These are phyloP conservation scores for Xestia ashworthii DNA, from an alignment of 2,888 invertebrate genomes.

Conservation along the genomic window DNA sequence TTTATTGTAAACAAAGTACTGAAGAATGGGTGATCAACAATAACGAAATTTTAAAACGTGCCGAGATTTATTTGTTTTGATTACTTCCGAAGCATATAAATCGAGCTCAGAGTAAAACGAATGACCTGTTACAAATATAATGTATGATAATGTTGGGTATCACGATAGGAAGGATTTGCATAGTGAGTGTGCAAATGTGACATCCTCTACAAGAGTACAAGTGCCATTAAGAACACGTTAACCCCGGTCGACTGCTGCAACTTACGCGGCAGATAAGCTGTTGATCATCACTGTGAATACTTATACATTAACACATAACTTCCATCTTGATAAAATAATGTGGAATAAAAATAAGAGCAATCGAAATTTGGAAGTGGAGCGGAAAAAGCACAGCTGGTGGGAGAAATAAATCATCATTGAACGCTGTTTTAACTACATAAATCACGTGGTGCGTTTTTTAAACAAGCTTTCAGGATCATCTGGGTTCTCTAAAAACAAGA, in stretches of 20 bases:
- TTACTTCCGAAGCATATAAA: constrained; percentile 18
- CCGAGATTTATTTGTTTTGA: constrained; percentile 43
- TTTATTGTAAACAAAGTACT: constrained; percentile 4
- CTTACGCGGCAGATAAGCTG: constrained; percentile 45
- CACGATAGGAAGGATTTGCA: constrained; percentile 34
- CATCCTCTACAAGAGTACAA: constrained; percentile 36
- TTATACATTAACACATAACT: constrained; percentile 9
- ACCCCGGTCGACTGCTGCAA: constrained; percentile 51
- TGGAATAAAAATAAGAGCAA: constrained; percentile 6
- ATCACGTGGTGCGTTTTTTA: constrained; percentile 21
- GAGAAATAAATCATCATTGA: constrained; percentile 47
- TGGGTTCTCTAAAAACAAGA: neutral
- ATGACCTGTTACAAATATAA: constrained; percentile 19
- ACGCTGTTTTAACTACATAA: constrained; percentile 33
- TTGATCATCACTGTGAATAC: constrained; percentile 48
- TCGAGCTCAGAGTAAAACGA: constrained; percentile 19
- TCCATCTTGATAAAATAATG: neutral
- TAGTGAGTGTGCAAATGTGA: constrained; percentile 48
- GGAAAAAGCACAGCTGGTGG: constrained; percentile 26
- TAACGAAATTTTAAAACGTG: constrained; percentile 24
- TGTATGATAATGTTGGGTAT: constrained; percentile 24
- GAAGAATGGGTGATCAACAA: constrained; percentile 4
- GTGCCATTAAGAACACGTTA: constrained; percentile 64
- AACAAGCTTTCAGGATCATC: constrained; percentile 20
- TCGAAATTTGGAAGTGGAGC: constrained; percentile 40